phyloP scores from a whole-genome alignment of 1,140 invertebrate genomes.

The Palaemon carinicauda region DNA sequence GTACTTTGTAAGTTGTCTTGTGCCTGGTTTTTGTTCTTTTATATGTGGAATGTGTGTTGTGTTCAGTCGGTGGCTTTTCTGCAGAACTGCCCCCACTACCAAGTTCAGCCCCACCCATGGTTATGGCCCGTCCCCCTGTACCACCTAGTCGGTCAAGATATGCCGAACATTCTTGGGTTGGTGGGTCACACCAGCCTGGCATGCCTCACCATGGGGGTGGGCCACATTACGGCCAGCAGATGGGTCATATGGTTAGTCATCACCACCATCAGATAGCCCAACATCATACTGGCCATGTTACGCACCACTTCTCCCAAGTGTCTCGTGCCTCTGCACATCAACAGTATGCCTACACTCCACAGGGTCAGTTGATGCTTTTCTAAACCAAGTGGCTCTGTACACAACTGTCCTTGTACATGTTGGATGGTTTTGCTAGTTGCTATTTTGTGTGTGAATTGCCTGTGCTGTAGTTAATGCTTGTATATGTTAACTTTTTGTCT shows the following conservation, averaged over 20 bases:
- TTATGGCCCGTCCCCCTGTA: conserved; percentile 42
- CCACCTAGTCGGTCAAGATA: conserved; percentile 42
- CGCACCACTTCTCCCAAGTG: conserved; percentile 39
- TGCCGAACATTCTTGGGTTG: conserved; percentile 16
- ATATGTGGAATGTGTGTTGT: not conserved
- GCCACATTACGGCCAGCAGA: conserved; percentile 29
- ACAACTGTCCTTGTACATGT: not conserved
- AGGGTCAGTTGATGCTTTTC: conserved; percentile 38
- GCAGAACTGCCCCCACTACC: conserved; percentile 53
- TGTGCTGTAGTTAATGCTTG: conserved; percentile 30
- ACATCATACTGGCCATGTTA: conserved; percentile 19
- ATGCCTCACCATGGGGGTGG: conserved; percentile 35
- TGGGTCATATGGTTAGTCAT: conserved; percentile 40
- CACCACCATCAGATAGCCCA: conserved; percentile 49
- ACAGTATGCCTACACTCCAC: conserved; percentile 42
- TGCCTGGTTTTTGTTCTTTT: not conserved
- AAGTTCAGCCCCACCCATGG: conserved; percentile 46
- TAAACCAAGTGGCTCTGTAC: not conserved
- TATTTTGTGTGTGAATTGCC: conserved; percentile 21
- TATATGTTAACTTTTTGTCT: not conserved
- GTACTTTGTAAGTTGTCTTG: conserved; percentile 31
- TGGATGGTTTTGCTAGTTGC: conserved; percentile 14
- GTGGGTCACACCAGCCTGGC: conserved; percentile 30
- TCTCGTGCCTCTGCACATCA: conserved; percentile 34
- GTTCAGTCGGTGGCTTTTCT: conserved; percentile 49